Conservation (phyloP, 2,113 vertebrate species). For the Cairina moschata region DNA sequence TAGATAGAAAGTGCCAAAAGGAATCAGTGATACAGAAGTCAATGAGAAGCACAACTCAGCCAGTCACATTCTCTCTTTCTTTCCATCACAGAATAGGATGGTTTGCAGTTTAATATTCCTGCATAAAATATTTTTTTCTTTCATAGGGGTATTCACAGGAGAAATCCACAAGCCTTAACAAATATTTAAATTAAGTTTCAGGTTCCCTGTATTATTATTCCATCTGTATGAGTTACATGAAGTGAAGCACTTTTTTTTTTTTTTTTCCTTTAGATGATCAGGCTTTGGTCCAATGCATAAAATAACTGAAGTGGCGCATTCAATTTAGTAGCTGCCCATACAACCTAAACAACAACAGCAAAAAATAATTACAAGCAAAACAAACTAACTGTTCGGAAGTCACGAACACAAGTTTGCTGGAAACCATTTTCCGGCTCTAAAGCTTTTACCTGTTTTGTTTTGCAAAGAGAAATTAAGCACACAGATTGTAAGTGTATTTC, state of each 20-base stretch:
- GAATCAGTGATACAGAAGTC: slow-evolving; percentile 11
- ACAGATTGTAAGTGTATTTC: not conserved
- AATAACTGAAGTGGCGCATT: not conserved
- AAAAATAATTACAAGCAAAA: not conserved
- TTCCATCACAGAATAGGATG: not conserved
- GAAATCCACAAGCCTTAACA: not conserved
- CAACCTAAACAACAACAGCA: not conserved
- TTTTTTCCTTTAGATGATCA: not conserved
- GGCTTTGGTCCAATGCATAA: not conserved
- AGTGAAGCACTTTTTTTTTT: not conserved
- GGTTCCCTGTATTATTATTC: not conserved
- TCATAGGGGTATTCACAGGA: not conserved
- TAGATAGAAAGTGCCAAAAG: slow-evolving; percentile 47
- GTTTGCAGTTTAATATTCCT: not conserved
- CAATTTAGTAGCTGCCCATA: not conserved
- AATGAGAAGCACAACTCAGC: not conserved
- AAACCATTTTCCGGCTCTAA: not conserved
- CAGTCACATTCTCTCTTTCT: not conserved
- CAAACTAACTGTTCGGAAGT: not conserved
- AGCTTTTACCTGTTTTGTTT: not conserved
- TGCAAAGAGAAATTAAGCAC: not conserved
- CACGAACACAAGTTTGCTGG: not conserved
- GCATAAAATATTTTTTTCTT: not conserved
- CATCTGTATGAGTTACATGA: not conserved
- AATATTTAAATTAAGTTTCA: not conserved